Percentiles rank a stretch among this genome's conserved stretches.
These are phyloP conservation scores for Tangara arthus DNA, from an alignment of 2,797 vertebrate genomes.

Conservation along the genomic window DNA sequence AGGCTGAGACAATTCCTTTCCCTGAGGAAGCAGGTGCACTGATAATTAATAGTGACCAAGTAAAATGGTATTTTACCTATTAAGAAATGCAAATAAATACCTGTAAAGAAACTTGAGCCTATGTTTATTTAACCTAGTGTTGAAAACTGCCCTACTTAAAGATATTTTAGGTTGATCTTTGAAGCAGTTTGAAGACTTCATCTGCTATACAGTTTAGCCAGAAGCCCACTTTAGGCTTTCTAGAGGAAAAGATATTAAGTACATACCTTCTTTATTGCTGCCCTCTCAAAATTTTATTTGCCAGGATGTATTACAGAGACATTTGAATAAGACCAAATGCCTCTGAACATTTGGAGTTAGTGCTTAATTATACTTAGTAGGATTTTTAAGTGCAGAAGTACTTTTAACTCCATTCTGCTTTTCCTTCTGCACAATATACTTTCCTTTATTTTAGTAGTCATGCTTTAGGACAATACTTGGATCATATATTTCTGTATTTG, in stretches of 20 bases:
- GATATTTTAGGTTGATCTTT: background rate
- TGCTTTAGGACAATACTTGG: background rate
- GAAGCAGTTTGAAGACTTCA: background rate
- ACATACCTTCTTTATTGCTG: background rate
- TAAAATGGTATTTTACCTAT: background rate
- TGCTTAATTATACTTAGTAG: accelerated
- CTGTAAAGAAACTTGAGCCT: background rate
- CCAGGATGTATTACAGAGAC: background rate
- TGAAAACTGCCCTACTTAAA: background rate
- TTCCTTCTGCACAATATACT: background rate
- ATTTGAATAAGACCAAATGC: background rate
- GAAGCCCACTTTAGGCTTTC: background rate
- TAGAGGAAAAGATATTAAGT: background rate
- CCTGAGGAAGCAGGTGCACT: background rate
- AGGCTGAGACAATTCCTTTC: background rate
- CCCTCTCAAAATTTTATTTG: background rate
- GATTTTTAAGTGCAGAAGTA: background rate
- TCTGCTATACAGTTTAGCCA: background rate
- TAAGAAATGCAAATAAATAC: background rate
- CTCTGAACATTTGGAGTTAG: background rate
- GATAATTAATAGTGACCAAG: background rate
- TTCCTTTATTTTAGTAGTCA: background rate
- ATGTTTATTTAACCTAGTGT: background rate
- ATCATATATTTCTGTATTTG: background rate
- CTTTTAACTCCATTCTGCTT: background rate